phyloP scores from a whole-genome alignment of 2,113 vertebrate species.

The Cheirogaleus medius region DNA sequence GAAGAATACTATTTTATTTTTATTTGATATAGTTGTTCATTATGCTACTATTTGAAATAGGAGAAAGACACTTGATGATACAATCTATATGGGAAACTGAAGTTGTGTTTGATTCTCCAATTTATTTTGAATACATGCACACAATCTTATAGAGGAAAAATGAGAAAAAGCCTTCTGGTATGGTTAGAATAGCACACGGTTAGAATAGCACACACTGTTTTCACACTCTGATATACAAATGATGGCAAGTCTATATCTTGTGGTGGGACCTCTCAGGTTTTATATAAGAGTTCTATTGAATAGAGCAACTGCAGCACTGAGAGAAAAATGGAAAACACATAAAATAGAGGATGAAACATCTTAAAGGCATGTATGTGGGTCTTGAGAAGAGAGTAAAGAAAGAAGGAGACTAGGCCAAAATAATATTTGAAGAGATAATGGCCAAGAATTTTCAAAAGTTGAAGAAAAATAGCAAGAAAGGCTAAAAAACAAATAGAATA shows the following conservation, averaged over 20 bases:
- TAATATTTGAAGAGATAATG: background rate
- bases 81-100: background rate
- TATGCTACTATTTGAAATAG: background rate
- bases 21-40: background rate
- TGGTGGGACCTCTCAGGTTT: too few relatives aligned
- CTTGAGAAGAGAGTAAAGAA: background rate
- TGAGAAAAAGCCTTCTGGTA: background rate
- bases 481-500: background rate
- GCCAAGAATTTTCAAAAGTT: background rate
- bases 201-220: background rate
- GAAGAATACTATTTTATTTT: background rate
- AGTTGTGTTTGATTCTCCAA: background rate
- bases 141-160: background rate
- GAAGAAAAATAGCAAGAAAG: background rate
- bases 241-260: too few relatives aligned
- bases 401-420: background rate
- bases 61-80: background rate
- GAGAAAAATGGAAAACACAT: background rate
- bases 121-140: background rate
- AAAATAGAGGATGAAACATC: background rate
- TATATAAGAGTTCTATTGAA: background rate
- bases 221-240: too few relatives aligned
- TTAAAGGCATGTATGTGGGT: background rate
- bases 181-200: background rate
- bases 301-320: background rate